Evolutionary conservation across 92 coral and sea anemone species (phyloP), one percentile per base, ranked within the genome.

Genomic region (Heteractis magnifica): DNA sequence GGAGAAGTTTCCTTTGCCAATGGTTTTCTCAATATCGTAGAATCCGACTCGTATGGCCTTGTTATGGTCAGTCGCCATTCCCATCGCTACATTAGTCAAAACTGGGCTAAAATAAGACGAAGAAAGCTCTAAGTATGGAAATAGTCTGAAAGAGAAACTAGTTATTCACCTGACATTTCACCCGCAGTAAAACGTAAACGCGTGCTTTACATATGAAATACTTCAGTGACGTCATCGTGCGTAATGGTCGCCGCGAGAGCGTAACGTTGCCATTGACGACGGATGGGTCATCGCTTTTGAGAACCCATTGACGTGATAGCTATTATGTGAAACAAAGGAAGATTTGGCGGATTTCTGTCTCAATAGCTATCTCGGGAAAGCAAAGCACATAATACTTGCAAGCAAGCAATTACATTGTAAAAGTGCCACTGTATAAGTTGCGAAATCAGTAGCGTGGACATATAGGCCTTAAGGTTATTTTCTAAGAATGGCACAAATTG

Each of bases 1-100:
- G 4, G 99, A 98, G 89, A 97, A 97, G 86, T 97, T 97, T 51
- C 99, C 99, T 93, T 94, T 97, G 64, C 99, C 99, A 23, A 97
- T 91, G 13, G 99, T 97, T 88, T 94, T 97, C 90, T 97, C 99
- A 62, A 97, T 93, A 87, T 97, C 97, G 87, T 97, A 97, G 79
- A 97, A 94, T 56, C 99, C 99, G 26, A 97, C 99, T 85, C 92
- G 91, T 44, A 97, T 90, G 51, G 99, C 89, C 84, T 91, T 92
- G 51, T 90, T 87, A 62, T 94, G 88, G 71, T 97, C 98, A 81
- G 83, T 95, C 86, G 98, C 98, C 99, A 97, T 97, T 75, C 95
- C 97, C 90, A 92, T 91, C 79, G 93, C 93, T 90, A 86, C 93
- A 91, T 86, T 81, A 86, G 89, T 85, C 81, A 81, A 82, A 80